phyloP scores from a whole-genome alignment of 2,888 invertebrate species.

The Dolichopus griseipennis region DNA sequence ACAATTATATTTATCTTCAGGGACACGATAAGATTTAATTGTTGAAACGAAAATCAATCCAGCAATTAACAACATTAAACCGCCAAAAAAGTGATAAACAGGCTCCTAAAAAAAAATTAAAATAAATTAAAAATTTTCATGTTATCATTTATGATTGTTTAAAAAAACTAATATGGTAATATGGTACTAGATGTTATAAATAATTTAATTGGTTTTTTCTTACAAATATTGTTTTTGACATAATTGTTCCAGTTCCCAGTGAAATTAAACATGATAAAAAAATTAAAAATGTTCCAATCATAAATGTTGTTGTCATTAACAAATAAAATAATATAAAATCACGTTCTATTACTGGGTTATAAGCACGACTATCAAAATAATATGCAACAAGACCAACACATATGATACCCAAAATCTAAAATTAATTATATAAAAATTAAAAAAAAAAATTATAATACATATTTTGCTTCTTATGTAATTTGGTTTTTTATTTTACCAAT shows the following conservation, averaged over 20 bases:
- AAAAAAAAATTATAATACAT: too few relatives aligned
- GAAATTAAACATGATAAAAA: slow-evolving; percentile 67
- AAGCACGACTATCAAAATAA: slow-evolving; percentile 45
- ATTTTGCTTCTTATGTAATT: slow-evolving; percentile 1
- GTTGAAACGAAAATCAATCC: slow-evolving; percentile 60
- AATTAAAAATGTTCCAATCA: slow-evolving; percentile 70
- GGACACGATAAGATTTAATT: slow-evolving; percentile 44
- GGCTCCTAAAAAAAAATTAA: slow-evolving; percentile 55
- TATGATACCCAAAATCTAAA: slow-evolving; percentile 64
- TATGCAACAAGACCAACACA: slow-evolving; percentile 63
- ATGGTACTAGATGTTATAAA: too few relatives aligned
- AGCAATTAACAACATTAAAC: slow-evolving; percentile 61
- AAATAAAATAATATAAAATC: slow-evolving; percentile 60
- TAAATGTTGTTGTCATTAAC: slow-evolving; percentile 64
- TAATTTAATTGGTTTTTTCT: too few relatives aligned
- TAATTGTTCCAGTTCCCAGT: slow-evolving; percentile 69
- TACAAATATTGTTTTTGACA: slow-evolving; percentile 58
- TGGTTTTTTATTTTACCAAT: slow-evolving; percentile 49
- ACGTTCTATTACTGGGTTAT: slow-evolving; percentile 19
- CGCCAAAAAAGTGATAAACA: slow-evolving; percentile 69
- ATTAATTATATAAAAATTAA: neutral
- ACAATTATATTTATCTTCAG: slow-evolving; percentile 49
- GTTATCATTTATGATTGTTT: too few relatives aligned
- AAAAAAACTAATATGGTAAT: too few relatives aligned
- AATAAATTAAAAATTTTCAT: neutral